These are phyloP conservation scores for Trissolcus basalis DNA, from an alignment of 1,140 invertebrate genomes.

Conservation along the genomic window DNA sequence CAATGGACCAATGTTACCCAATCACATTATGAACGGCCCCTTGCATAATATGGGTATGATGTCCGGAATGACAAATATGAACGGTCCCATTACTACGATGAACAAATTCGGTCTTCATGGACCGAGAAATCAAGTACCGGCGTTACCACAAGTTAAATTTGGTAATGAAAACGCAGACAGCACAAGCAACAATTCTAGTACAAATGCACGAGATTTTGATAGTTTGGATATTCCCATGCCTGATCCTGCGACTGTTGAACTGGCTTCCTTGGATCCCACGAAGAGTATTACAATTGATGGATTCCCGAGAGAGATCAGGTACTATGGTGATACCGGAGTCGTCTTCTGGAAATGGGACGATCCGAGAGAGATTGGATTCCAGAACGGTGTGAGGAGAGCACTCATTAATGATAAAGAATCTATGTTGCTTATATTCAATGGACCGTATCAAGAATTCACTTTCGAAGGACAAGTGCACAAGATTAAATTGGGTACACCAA, in stretches of 20 bases:
- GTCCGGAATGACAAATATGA: slow-evolving; percentile 51
- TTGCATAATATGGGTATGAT: slow-evolving; percentile 61
- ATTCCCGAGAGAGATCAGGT: slow-evolving; percentile 87
- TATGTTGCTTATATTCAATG: slow-evolving; percentile 82
- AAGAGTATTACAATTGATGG: slow-evolving; percentile 91
- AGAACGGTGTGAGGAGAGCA: slow-evolving; percentile 81
- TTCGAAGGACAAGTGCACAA: slow-evolving; percentile 83
- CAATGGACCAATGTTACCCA: slow-evolving; percentile 68
- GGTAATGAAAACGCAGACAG: neutral
- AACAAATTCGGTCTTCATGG: slow-evolving; percentile 26
- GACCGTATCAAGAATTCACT: slow-evolving; percentile 83
- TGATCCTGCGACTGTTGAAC: slow-evolving; percentile 78
- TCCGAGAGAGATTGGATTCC: slow-evolving; percentile 89
- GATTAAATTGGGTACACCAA: slow-evolving; percentile 93
- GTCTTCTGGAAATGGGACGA: slow-evolving; percentile 90
- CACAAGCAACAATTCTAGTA: neutral
- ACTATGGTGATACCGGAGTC: slow-evolving; percentile 89
- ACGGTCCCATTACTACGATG: slow-evolving; percentile 61
- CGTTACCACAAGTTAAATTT: slow-evolving; percentile 43
- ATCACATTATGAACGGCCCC: slow-evolving; percentile 64
- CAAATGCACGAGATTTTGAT: slow-evolving; percentile 15
- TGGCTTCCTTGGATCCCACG: slow-evolving; percentile 81
- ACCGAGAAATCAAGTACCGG: slow-evolving; percentile 55
- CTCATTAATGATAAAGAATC: slow-evolving; percentile 84
- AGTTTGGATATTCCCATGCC: slow-evolving; percentile 76